A percentile compares a stretch with the other conserved stretches of the same genome.
Evolutionary conservation across 2,113 vertebrate species (phyloP).

Genomic region (Clinocottus analis): DNA sequence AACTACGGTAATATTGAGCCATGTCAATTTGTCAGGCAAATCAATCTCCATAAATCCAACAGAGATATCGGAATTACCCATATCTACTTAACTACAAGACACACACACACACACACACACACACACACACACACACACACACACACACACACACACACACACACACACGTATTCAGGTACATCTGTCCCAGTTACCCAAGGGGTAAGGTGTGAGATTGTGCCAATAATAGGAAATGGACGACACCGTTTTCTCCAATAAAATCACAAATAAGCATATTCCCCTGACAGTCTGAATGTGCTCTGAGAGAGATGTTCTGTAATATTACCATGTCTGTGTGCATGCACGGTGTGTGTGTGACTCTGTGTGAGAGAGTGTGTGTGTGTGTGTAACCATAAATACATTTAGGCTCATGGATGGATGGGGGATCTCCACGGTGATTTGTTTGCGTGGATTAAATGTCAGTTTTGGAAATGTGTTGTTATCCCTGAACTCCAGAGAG

Average conservation of each 20-base stretch:
- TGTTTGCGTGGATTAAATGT: slow-evolving; percentile 85
- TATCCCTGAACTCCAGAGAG: slow-evolving; percentile 63
- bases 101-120: neutral
- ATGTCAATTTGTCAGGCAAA: slow-evolving; percentile 38
- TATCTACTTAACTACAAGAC: slow-evolving; percentile 18
- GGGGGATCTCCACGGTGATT: slow-evolving; percentile 78
- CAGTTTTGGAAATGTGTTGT: slow-evolving; percentile 83
- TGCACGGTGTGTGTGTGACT: slow-evolving; percentile 17
- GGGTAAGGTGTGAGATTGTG: slow-evolving; percentile 53
- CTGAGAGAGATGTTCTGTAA: slow-evolving; percentile 71
- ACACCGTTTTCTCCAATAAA: slow-evolving; percentile 74
- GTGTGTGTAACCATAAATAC: slow-evolving; percentile 63
- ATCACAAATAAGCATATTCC: slow-evolving; percentile 78
- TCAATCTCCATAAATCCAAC: slow-evolving; percentile 44
- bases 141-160: slow-evolving; percentile 20
- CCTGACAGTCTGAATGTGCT: slow-evolving; percentile 66
- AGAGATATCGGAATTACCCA: slow-evolving; percentile 13
- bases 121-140: neutral
- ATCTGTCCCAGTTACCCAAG: slow-evolving; percentile 23
- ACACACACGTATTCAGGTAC: slow-evolving; percentile 18
- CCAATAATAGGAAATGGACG: slow-evolving; percentile 75
- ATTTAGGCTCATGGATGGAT: slow-evolving; percentile 64
- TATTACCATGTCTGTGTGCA: slow-evolving; percentile 54
- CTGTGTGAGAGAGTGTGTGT: no score
- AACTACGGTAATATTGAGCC: slow-evolving; percentile 16